Evolutionary conservation across 64 coral and sea anemone species (phyloP).

Genomic region (Hydrozoanthus tunicans): DNA sequence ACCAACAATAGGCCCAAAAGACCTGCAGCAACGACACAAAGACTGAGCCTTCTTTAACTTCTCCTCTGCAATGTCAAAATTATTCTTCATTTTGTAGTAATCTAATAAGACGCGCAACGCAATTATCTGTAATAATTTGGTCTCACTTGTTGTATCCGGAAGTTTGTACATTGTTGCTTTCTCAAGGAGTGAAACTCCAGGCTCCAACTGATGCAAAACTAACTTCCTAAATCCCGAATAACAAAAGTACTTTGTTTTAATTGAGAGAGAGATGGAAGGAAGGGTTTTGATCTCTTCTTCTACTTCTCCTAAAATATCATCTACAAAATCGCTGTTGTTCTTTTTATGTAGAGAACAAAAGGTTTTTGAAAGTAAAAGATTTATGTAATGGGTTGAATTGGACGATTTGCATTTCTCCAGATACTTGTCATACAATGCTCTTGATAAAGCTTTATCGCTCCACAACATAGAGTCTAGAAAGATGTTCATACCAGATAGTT

Average conservation of each 20-base stretch:
- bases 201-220: background rate
- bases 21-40: background rate
- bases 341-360: too few relatives aligned
- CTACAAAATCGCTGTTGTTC: background rate
- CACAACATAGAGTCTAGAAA: constrained; percentile 28
- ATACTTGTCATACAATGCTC: background rate
- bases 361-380: too few relatives aligned
- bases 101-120: background rate
- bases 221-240: background rate
- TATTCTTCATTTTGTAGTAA: background rate
- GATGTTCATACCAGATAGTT: constrained; percentile 20
- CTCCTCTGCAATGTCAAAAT: background rate
- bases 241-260: background rate
- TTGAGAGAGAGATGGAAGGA: background rate
- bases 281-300: too few relatives aligned
- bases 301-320: background rate
- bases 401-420: background rate
- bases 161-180: background rate
- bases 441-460: background rate
- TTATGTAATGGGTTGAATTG: too few relatives aligned
- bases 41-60: background rate
- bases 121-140: background rate
- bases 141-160: background rate
- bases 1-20: background rate
- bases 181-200: background rate